Base-by-base conservation (phyloP, 2,113 vertebrate genomes). In the Amblyornis subalaris region DNA sequence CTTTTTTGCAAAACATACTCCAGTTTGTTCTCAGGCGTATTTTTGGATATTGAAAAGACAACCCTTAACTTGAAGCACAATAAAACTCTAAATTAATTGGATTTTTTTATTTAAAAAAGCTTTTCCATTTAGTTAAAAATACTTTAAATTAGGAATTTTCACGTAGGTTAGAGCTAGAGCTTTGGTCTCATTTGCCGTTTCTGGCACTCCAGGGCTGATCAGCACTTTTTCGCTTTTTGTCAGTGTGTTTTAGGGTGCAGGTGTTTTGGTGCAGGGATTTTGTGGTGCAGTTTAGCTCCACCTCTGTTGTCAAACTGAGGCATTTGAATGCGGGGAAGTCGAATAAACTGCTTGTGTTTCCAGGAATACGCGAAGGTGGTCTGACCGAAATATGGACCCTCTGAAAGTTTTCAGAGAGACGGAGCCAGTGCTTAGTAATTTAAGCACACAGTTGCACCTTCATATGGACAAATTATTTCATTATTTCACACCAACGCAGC, bases 341-440 rank as follows among this genome's bases (percentile, higher is more conserved):
- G 76, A 55, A 62, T 20, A 82, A 71, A 38, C 10, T 6, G 19
- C 70, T n/a, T 40, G 35, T 7, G 9, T 33, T 33, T 51, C 44
- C 40, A 26, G 11, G 7, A 83, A 25, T 28, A 60, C 0, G 4
- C 12, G 44, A 42, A 22, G 16, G 23, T 10, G 13, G 7, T 62
- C 44, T 0, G 0, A 24, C 23, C 50, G 28, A 78, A 77, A 67
- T 3, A 67, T 0, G 4, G 18, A 38, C 45, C 7, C 22, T 12
- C 19, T 23, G 15, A 51, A 74, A 64, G 14, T 21, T 64, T 75
- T 31, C 40, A 29, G 40, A 78, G 4, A 62, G 18, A 47, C 35
- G 0, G 0, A 50, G 45, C 1, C 21, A 38, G n/a, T 2, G 3
- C 26, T 54, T 25, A 17, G 25, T 18, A 29, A 23, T 28, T 21